Conservation (phyloP, 2,113 vertebrate genomes). For the Montifringilla adamsi region DNA sequence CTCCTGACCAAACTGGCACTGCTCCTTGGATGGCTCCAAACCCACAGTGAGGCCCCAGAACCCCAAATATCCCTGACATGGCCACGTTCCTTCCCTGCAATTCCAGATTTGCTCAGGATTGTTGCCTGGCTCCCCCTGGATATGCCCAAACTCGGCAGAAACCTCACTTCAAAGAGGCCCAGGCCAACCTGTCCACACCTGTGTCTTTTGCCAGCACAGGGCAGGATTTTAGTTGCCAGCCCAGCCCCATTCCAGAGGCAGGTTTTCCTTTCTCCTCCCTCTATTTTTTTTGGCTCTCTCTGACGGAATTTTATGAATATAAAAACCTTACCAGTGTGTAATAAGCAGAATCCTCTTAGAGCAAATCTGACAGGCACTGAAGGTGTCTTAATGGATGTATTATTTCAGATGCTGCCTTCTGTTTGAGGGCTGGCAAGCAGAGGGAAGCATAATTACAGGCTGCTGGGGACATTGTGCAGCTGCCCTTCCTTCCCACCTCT, state of each 20-base stretch:
- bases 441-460: background rate
- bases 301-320: background rate
- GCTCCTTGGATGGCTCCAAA: background rate
- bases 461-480: background rate
- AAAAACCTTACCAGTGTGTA: background rate
- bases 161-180: background rate
- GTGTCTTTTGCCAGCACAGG: background rate
- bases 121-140: background rate
- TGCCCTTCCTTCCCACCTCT: background rate
- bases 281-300: background rate
- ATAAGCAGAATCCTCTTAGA: slow-evolving; percentile 42
- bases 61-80: background rate
- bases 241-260: slow-evolving; percentile 8
- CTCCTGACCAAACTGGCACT: background rate
- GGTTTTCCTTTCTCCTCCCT: background rate
- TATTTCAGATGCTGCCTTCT: slow-evolving; percentile 18
- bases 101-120: background rate
- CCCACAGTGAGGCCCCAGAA: background rate
- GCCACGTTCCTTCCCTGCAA: fast-evolving
- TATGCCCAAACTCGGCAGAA: background rate
- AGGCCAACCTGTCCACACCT: background rate
- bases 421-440: background rate
- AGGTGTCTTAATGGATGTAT: slow-evolving; percentile 11
- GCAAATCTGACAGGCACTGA: slow-evolving; percentile 17
- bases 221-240: background rate